Evolutionary conservation across 2,797 vertebrate species (phyloP).

Genomic region (Ptychobarbus kaznakovi): DNA sequence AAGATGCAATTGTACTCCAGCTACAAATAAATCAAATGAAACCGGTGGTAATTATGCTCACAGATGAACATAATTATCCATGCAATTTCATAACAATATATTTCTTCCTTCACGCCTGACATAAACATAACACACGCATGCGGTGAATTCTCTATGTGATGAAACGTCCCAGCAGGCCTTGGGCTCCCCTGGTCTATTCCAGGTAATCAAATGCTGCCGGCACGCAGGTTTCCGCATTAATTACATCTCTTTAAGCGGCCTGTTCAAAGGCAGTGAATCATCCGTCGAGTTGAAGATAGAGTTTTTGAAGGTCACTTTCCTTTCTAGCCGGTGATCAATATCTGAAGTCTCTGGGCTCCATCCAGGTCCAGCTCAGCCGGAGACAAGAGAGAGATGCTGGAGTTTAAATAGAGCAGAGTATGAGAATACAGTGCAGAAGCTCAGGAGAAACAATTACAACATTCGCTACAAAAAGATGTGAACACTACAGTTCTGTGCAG

Average conservation of each 20-base stretch:
- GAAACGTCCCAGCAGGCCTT: conserved; percentile 21
- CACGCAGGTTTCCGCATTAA: conserved; percentile 45
- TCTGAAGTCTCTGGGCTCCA: conserved; percentile 28
- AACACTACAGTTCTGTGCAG: neutral
- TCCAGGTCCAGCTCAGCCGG: conserved; percentile 11
- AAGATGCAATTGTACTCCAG: neutral
- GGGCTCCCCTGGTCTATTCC: conserved; percentile 11
- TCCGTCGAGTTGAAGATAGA: conserved; percentile 30
- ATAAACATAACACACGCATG: neutral
- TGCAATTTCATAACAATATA: conserved; percentile 11
- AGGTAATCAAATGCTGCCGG: conserved; percentile 33
- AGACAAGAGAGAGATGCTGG: conserved; percentile 21
- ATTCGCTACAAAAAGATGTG: neutral
- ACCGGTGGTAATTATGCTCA: conserved; percentile 18
- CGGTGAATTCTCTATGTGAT: neutral
- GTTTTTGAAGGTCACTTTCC: conserved; percentile 44
- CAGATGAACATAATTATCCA: neutral
- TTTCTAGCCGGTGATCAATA: conserved; percentile 35
- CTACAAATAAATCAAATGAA: conserved; percentile 15
- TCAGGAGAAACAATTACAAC: neutral
- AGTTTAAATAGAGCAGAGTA: conserved; percentile 5
- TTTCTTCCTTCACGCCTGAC: neutral
- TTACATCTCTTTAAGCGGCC: conserved; percentile 46
- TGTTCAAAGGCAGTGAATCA: conserved; percentile 42
- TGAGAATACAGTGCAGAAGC: neutral